A percentile compares a stretch with the other conserved stretches of the same genome.
phyloP scores from a whole-genome alignment of 2,113 vertebrate genomes.

The Okapia johnstoni region DNA sequence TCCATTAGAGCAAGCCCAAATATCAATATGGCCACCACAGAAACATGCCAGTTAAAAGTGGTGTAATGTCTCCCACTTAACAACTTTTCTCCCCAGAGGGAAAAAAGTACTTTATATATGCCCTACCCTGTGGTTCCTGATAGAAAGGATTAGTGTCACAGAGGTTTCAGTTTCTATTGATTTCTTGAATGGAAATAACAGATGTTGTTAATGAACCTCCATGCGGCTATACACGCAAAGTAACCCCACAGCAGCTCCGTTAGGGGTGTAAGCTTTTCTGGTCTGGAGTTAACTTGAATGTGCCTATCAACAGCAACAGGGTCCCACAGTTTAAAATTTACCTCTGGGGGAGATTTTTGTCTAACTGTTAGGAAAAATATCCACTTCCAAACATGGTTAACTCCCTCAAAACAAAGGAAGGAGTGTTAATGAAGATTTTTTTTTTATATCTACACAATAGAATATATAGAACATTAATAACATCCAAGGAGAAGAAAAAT shows the following conservation, averaged over 20 bases:
- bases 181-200: conserved; percentile 31
- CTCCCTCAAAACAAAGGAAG: not conserved
- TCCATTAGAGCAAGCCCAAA: not conserved
- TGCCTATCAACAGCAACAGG: not conserved
- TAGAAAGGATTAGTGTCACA: conserved; percentile 8
- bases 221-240: not conserved
- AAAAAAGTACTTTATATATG: conserved; percentile 34
- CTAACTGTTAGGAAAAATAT: not conserved
- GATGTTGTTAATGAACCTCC: conserved; percentile 3
- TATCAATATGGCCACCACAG: not conserved
- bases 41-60: not conserved
- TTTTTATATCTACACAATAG: not conserved
- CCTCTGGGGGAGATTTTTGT: not conserved
- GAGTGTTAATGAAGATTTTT: not conserved
- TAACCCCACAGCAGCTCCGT: not conserved
- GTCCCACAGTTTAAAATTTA: not conserved
- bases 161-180: not conserved
- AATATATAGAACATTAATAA: not conserved
- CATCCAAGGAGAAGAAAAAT: not conserved
- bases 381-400: not conserved
- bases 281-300: not conserved
- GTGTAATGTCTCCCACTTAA: not conserved
- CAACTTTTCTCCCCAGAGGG: not conserved
- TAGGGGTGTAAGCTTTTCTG: not conserved
- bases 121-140: not conserved